A percentile compares a stretch with the other conserved stretches of the same genome.
phyloP scores from a whole-genome alignment of 2,888 invertebrate genomes.

The Leptinotarsa haldemani region DNA sequence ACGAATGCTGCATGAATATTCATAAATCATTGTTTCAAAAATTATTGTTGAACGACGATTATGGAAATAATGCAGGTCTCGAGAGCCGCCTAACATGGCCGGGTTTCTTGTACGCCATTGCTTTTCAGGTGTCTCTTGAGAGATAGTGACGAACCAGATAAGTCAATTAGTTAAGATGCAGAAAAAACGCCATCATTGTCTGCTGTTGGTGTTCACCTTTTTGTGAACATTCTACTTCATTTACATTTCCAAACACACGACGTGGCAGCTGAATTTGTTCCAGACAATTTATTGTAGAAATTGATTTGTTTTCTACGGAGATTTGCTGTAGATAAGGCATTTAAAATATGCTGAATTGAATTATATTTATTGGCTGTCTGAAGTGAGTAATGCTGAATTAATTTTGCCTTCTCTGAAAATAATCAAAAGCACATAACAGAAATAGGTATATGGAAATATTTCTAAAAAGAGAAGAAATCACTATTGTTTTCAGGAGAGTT shows the following conservation, averaged over 20 bases:
- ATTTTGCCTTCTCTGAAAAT: conserved; percentile 4
- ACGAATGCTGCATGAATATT: not conserved
- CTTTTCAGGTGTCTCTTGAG: conserved; percentile 16
- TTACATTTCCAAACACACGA: conserved; percentile 36
- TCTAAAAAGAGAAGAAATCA: not conserved
- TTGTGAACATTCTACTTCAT: conserved; percentile 33
- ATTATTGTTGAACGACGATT: not conserved
- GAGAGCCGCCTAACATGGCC: not conserved
- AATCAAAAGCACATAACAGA: not conserved
- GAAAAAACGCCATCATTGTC: conserved; percentile 46
- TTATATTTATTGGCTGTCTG: conserved; percentile 29
- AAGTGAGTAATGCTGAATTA: not conserved
- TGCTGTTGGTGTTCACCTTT: conserved; percentile 42
- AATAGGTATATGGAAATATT: not conserved
- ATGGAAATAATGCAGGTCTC: not conserved
- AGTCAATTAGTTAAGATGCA: conserved; percentile 50
- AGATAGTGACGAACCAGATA: conserved; percentile 47
- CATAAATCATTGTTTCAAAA: not conserved
- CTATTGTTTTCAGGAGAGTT: no score
- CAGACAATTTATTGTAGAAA: conserved; percentile 42
- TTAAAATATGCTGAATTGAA: conserved; percentile 31
- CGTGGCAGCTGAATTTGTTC: conserved; percentile 43
- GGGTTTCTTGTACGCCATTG: conserved; percentile 21
- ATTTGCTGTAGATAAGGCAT: conserved; percentile 31
- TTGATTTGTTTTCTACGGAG: conserved; percentile 43